Base-by-base conservation (phyloP, 2,797 vertebrate species). In the Xenentodon cancila region DNA sequence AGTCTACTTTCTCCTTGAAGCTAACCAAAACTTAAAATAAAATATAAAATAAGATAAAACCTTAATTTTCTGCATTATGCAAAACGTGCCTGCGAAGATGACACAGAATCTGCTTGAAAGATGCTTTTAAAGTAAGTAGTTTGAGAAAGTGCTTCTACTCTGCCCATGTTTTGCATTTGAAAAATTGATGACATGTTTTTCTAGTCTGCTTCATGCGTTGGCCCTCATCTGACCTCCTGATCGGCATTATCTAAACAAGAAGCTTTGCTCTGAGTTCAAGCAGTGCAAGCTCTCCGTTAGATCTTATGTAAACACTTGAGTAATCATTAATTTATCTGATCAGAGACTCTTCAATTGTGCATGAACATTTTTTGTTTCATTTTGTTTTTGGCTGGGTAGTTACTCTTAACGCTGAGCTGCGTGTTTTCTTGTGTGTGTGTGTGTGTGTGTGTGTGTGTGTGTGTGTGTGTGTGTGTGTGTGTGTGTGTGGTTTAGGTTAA, bases 291-390 rank as follows among this genome's bases (percentile, higher is more conserved):
- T 69, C 16, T 34, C 34, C 53, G 25, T 76, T n/a, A 30, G 57
- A 64, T 82, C 60, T 60, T n/a, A 62, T 37, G 52, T 52, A 37
- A 72, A 66, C 22, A 61, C 62, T 62, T n/a, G 1, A 52, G 56
- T 53, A 34, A 54, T 85, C 78, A 81, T 84, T 84, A 69, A 84
- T 74, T 77, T 30, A 84, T 80, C 56, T 1, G 25, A 76, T 64
- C 71, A 30, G 19, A 65, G 47, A 0, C n/a, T 4, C 49, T 53
- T 56, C 62, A 45, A 52, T 64, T 37, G 1, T 21, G 51, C 54
- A 53, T 62, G 57, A 59, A 46, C 32, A 2, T 0, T 7, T 53
- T 55, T 44, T 54, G 6, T 32, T 32, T 7, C 32, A 25, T 25
- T 25, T 32, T 32, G 6, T 32, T 37, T 11, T 11, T 9, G 34